Evolutionary conservation across 2,888 invertebrate genomes (phyloP).

Genomic region (Aradus depressus): DNA sequence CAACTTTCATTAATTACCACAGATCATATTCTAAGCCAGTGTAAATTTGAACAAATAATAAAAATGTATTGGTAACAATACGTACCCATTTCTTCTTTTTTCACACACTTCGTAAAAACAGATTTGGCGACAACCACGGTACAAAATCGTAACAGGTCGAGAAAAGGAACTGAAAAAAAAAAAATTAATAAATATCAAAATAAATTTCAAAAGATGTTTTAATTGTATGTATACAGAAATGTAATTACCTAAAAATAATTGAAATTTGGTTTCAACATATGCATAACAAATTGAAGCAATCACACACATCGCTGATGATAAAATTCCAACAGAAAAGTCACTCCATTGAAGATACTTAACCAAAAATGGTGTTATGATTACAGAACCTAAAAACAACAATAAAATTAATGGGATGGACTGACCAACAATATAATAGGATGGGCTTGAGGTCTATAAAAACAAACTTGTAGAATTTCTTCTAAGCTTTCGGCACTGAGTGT

Average conservation of each 20-base stretch:
- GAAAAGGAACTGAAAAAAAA: constrained; percentile 1
- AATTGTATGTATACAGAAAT: background rate
- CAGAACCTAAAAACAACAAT: background rate
- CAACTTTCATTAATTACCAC: too few species aligned
- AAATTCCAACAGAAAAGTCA: constrained; percentile 1
- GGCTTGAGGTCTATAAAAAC: too few species aligned
- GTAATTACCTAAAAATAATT: background rate
- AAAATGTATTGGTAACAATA: too few species aligned
- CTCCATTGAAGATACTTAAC: background rate
- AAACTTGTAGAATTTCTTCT: too few species aligned
- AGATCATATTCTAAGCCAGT: too few species aligned
- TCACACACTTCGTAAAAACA: constrained; percentile 4
- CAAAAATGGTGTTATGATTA: background rate
- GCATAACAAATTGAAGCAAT: background rate
- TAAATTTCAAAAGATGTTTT: background rate
- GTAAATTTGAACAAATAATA: too few species aligned
- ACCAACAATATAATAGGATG: too few species aligned
- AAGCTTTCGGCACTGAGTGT: too few species aligned
- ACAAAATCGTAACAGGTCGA: background rate
- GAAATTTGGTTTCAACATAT: background rate
- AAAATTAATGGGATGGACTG: background rate
- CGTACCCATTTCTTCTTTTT: background rate
- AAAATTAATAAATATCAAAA: background rate
- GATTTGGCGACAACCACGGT: background rate
- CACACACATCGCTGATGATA: background rate